These are phyloP conservation scores for Adoxophyes honmai DNA, from an alignment of 1,140 invertebrate species.

Conservation along the genomic window DNA sequence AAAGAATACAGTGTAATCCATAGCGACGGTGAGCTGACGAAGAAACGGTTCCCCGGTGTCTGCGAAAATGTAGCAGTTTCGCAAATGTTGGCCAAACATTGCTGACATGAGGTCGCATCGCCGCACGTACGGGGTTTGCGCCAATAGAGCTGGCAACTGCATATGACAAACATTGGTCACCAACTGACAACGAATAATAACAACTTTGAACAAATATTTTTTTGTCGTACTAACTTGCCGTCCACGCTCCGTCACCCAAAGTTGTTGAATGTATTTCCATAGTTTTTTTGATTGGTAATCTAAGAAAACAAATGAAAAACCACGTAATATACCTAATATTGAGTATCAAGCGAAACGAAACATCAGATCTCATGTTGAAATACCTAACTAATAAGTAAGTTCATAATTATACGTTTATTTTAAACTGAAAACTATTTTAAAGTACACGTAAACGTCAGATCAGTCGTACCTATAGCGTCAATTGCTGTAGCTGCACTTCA, in stretches of 20 bases:
- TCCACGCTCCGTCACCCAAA: conserved; percentile 13
- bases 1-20: conserved; percentile 66
- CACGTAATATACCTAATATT: too few relatives aligned
- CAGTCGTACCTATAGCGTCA: too few relatives aligned
- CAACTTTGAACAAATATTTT: not conserved
- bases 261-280: conserved; percentile 8
- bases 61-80: conserved; percentile 64
- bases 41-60: conserved; percentile 65
- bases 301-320: conserved; percentile 30
- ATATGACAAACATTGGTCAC: not conserved
- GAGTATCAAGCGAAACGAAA: too few relatives aligned
- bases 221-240: conserved; percentile 48
- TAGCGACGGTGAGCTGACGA: conserved; percentile 53
- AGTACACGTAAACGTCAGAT: too few relatives aligned
- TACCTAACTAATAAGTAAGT: too few relatives aligned
- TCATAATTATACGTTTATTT: too few relatives aligned
- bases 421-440: too few relatives aligned
- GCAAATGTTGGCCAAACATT: conserved; percentile 65
- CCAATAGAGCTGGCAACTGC: conserved; percentile 52
- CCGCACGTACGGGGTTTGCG: conserved; percentile 54
- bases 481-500: too few relatives aligned
- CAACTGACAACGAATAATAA: not conserved
- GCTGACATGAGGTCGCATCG: conserved; percentile 66
- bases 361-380: too few relatives aligned
- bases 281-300: conserved; percentile 56